Evolutionary conservation across 1,140 invertebrate genomes (phyloP).

Genomic region (Drosophila tani): DNA sequence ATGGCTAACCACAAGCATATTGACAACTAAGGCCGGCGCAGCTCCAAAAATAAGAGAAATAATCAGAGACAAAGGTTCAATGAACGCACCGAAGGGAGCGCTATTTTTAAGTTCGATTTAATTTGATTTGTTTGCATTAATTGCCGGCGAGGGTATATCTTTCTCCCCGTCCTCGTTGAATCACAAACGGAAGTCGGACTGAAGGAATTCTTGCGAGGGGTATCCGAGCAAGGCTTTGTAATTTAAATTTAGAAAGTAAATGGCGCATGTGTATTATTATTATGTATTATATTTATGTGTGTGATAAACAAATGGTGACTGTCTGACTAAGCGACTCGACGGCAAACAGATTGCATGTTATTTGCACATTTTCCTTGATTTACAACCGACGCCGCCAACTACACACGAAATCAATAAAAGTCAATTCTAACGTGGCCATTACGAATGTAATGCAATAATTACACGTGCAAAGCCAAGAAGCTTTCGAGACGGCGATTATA

Average conservation of each 20-base stretch:
- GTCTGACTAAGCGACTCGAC: slow-evolving; percentile 35
- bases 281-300: slow-evolving; percentile 20
- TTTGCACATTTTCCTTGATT: slow-evolving; percentile 73
- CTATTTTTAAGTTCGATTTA: slow-evolving; percentile 75
- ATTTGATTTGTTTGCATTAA: slow-evolving; percentile 76
- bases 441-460: slow-evolving; percentile 71
- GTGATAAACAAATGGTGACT: slow-evolving; percentile 40
- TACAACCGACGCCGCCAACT: slow-evolving; percentile 55
- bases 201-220: slow-evolving; percentile 45
- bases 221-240: slow-evolving; percentile 22
- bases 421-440: slow-evolving; percentile 59
- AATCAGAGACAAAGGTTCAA: slow-evolving; percentile 60
- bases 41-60: slow-evolving; percentile 27
- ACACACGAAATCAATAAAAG: slow-evolving; percentile 72
- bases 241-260: slow-evolving; percentile 83
- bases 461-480: slow-evolving; percentile 23
- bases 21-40: slow-evolving; percentile 67
- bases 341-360: slow-evolving; percentile 53
- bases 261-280: slow-evolving; percentile 35
- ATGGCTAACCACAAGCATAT: slow-evolving; percentile 55
- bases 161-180: slow-evolving; percentile 42
- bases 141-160: slow-evolving; percentile 27
- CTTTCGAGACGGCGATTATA: slow-evolving; percentile 23
- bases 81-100: slow-evolving; percentile 48
- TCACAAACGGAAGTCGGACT: slow-evolving; percentile 73